These are phyloP conservation scores for Spheniscus mendiculus DNA, from an alignment of 2,113 vertebrate genomes.

Conservation along the genomic window DNA sequence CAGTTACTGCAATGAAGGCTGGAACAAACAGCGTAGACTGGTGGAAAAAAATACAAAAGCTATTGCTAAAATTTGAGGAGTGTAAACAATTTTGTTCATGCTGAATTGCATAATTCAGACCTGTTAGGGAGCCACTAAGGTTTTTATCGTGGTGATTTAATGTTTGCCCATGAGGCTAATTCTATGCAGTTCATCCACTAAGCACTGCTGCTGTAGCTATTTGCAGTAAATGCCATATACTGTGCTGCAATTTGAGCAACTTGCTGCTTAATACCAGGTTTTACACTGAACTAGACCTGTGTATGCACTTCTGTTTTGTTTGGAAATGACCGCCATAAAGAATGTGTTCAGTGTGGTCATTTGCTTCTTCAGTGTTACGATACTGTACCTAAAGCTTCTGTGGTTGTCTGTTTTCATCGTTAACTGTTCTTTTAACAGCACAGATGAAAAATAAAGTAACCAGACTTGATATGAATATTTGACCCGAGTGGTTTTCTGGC, in stretches of 20 bases:
- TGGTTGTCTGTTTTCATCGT: conserved; percentile 51
- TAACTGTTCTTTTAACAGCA: conserved; percentile 64
- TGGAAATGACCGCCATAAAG: neutral
- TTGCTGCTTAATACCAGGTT: conserved; percentile 50
- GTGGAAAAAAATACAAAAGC: neutral
- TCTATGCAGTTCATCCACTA: conserved; percentile 36
- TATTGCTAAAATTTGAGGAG: neutral
- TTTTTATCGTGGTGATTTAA: neutral
- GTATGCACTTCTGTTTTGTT: neutral
- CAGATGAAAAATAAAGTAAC: conserved; percentile 66
- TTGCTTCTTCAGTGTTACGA: conserved; percentile 40
- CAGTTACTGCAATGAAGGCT: neutral
- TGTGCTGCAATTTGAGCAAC: conserved; percentile 7
- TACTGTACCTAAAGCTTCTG: conserved; percentile 60
- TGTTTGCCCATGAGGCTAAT: neutral
- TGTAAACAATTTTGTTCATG: neutral
- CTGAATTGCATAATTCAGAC: neutral
- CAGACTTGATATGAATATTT: neutral
- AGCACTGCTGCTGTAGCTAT: conserved; percentile 18
- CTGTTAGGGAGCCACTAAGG: neutral
- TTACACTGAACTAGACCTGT: conserved; percentile 45
- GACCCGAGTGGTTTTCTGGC: neutral
- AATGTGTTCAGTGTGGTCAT: conserved; percentile 3
- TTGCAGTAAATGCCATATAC: neutral
- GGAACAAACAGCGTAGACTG: neutral